Conservation (phyloP, 2,888 invertebrate genomes). For the Adineta ricciae region DNA sequence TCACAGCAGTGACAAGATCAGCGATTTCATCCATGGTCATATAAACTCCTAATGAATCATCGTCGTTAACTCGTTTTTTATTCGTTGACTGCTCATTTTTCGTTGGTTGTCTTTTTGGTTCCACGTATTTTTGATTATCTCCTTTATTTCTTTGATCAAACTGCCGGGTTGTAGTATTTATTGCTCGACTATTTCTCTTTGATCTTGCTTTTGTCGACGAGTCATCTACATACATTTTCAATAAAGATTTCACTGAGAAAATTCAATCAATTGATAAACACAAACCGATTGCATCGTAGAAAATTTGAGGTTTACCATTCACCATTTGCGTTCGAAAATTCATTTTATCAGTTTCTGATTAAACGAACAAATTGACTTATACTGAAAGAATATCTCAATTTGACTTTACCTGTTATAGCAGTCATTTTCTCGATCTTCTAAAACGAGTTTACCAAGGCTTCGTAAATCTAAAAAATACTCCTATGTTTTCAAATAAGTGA, state of each 20-base stretch:
- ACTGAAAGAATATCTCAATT: not conserved
- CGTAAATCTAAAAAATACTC: not conserved
- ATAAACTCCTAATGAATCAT: not conserved
- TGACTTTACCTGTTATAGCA: not conserved
- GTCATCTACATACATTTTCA: not conserved
- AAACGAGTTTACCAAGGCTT: not conserved
- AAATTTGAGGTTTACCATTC: not conserved
- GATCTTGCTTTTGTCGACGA: not conserved
- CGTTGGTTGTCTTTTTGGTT: not conserved
- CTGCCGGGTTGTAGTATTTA: not conserved
- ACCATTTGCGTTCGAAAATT: not conserved
- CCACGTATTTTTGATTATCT: not conserved
- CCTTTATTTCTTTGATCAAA: not conserved
- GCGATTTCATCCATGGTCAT: conserved; percentile 13
- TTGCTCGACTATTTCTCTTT: not conserved
- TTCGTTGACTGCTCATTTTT: not conserved
- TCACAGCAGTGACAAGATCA: not conserved
- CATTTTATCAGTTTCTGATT: not conserved
- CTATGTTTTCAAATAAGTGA: not conserved
- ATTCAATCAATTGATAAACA: not conserved
- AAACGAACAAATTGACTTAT: not conserved
- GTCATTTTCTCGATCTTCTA: not conserved
- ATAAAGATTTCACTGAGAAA: not conserved
- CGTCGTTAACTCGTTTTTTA: not conserved
- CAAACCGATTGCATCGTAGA: not conserved